A percentile compares a stretch with the other conserved stretches of the same genome.
phyloP scores from a whole-genome alignment of 2,113 vertebrate species.

The Enhydra lutris region DNA sequence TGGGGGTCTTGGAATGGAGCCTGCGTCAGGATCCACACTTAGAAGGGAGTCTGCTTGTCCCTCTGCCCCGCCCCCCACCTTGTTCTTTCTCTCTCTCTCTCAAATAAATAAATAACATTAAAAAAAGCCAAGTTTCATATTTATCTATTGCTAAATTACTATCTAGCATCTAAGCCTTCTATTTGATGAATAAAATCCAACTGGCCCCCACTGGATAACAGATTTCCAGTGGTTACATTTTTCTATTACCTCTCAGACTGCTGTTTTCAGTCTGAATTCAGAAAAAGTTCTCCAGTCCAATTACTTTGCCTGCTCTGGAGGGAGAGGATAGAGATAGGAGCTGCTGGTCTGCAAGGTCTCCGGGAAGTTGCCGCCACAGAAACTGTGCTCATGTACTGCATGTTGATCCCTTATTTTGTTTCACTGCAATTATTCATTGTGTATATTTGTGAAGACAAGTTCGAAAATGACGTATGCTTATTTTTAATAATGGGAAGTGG shows the following conservation, averaged over 20 bases:
- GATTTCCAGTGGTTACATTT: not conserved
- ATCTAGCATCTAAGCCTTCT: not conserved
- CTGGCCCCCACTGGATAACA: not conserved
- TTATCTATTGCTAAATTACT: not conserved
- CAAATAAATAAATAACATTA: not conserved
- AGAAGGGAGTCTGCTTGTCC: not conserved
- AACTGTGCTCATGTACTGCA: not conserved
- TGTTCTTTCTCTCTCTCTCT: not conserved
- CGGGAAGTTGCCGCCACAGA: rapidly evolving
- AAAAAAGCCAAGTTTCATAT: not conserved
- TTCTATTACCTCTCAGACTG: not conserved
- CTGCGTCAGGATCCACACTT: not conserved
- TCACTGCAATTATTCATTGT: not conserved
- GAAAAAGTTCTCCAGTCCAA: not conserved
- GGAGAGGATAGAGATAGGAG: slow-evolving; percentile 68
- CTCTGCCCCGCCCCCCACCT: not conserved
- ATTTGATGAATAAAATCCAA: not conserved
- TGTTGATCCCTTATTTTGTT: not conserved
- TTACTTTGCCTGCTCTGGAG: slow-evolving; percentile 19
- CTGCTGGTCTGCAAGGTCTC: slow-evolving; percentile 61
- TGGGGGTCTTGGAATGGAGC: too few species aligned
- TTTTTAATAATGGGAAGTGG: not conserved
- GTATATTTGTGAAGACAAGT: slow-evolving; percentile 29
- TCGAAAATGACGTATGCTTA: slow-evolving; percentile 34
- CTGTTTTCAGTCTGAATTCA: not conserved